These are phyloP conservation scores for Uromys caudimaculatus DNA, from an alignment of 2,797 vertebrate species.

Conservation along the genomic window DNA sequence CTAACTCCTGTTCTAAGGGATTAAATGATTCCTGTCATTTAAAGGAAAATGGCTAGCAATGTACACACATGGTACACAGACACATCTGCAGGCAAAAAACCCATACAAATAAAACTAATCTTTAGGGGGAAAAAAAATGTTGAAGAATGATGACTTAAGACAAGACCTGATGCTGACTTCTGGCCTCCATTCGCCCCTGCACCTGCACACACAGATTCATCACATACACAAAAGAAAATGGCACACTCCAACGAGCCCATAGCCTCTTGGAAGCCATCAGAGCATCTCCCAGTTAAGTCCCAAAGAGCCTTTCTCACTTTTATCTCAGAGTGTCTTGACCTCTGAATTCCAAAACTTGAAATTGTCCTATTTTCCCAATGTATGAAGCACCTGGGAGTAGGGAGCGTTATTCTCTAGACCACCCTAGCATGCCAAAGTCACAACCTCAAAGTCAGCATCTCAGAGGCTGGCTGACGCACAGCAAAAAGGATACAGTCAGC, in stretches of 20 bases:
- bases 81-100: not conserved
- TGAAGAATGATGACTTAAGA: not conserved
- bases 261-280: not conserved
- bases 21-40: not conserved
- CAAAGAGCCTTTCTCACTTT: constrained; percentile 11
- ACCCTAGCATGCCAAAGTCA: not conserved
- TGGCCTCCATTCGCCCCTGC: not conserved
- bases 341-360: constrained; percentile 2
- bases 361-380: not conserved
- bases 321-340: not conserved
- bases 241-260: not conserved
- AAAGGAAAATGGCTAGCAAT: not conserved
- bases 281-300: not conserved
- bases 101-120: not conserved
- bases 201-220: not conserved
- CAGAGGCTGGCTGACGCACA: not conserved
- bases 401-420: not conserved
- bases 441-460: not conserved
- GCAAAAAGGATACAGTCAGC: constrained; percentile 96
- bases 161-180: not conserved
- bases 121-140: not conserved
- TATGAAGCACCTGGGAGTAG: not conserved
- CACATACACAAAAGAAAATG: constrained; percentile 79
- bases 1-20: not conserved
- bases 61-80: not conserved